phyloP scores from a whole-genome alignment of 2,888 invertebrate species.

The Plusia festucae region DNA sequence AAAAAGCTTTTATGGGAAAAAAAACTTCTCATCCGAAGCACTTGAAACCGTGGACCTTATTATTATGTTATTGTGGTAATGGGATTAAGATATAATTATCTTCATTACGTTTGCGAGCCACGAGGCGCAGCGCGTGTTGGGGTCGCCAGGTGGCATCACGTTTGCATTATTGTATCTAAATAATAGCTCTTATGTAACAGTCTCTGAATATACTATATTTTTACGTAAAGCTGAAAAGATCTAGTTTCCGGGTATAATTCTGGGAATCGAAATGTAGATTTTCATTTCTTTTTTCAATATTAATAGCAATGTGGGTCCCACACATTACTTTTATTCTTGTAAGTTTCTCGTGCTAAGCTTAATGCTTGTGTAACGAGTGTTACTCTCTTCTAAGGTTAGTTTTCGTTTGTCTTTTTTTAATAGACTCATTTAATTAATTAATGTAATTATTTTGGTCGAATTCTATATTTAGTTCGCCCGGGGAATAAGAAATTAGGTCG shows the following conservation, averaged over 20 bases:
- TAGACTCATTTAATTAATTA: background rate
- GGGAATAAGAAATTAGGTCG: conserved; percentile 1
- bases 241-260: too few relatives aligned
- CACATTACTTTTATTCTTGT: too few relatives aligned
- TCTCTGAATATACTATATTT: background rate
- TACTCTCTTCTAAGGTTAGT: too few relatives aligned
- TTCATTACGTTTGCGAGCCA: background rate
- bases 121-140: background rate
- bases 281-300: too few relatives aligned
- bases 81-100: background rate
- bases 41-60: background rate
- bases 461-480: background rate
- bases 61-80: background rate
- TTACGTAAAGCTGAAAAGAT: too few relatives aligned
- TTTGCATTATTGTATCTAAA: background rate
- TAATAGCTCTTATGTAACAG: background rate
- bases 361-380: too few relatives aligned
- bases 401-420: too few relatives aligned
- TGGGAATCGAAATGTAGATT: too few relatives aligned
- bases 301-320: too few relatives aligned
- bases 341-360: too few relatives aligned
- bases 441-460: background rate
- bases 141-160: conserved; percentile 1
- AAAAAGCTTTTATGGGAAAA: too few relatives aligned
- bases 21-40: too few relatives aligned